phyloP scores from a whole-genome alignment of 2,113 vertebrate species.

The Tachysurus fulvidraco region DNA sequence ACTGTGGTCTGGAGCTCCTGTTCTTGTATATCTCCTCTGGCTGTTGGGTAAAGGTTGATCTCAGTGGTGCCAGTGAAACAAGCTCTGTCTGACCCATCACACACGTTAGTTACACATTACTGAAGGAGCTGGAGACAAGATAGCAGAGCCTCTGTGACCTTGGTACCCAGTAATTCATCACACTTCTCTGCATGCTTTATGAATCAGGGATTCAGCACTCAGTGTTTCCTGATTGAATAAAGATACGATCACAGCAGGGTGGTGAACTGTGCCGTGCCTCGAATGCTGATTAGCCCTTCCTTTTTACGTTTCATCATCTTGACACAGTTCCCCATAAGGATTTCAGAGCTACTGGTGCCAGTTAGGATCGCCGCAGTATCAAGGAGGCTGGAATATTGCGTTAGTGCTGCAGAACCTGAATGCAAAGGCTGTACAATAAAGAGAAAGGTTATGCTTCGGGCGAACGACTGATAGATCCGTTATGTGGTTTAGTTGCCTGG shows the following conservation, averaged over 20 bases:
- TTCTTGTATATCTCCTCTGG: conserved; percentile 29
- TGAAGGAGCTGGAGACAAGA: conserved; percentile 34
- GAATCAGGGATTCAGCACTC: conserved; percentile 40
- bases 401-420: background rate
- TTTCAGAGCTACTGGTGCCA: conserved; percentile 7
- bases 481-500: conserved; percentile 1
- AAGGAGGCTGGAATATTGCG: background rate
- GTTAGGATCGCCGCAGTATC: background rate
- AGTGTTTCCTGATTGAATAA: conserved; percentile 33
- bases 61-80: conserved; percentile 32
- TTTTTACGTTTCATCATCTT: conserved; percentile 32
- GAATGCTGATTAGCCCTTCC: conserved; percentile 33
- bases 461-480: background rate
- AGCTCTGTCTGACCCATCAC: conserved; percentile 3
- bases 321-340: conserved; percentile 24
- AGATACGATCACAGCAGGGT: conserved; percentile 27
- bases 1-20: background rate
- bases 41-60: conserved; percentile 43
- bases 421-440: no score
- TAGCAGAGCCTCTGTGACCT: conserved; percentile 18
- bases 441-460: background rate
- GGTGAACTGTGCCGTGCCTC: conserved; percentile 21
- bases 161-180: conserved; percentile 36
- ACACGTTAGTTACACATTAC: conserved; percentile 31
- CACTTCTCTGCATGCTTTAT: conserved; percentile 37